Evolutionary conservation across 2,888 invertebrate species (phyloP), one percentile per base, ranked within the genome.

Genomic region (Dioctria rufipes): DNA sequence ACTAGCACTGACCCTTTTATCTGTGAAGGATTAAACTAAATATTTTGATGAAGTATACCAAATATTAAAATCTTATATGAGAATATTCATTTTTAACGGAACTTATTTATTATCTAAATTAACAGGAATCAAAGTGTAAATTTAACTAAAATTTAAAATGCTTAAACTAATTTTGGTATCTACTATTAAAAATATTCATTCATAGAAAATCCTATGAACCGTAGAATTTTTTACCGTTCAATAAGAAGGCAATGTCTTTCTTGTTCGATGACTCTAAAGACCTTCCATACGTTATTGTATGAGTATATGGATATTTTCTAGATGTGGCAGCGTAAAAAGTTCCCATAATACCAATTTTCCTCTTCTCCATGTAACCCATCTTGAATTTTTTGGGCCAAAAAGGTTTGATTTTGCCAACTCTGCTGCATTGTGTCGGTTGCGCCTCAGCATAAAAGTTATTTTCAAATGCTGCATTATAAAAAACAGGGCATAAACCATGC

Each of bases 321-420:
- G 82, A 83, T 13, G 85, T 85, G 5, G 84, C 82, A 3, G 85
- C 82, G 66, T 84, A 84, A 69, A 85, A 79, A 6, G 83, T 69
- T 0, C 85, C 85, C 25, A 67, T 80, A 0, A 83, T 81, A 3
- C 80, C 65, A 9, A 13, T 78, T 79, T 85, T 85, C 11, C 85
- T 79, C 0, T 40, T 49, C 46, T 85, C 85, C 84, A 84, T 85
- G 54, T 85, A 85, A 11, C 85, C 85, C 85, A 85, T 85, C 82
- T 83, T 83, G 79, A 81, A 85, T 37, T 83, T 78, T 6, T 66
- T 78, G 4, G 85, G 85, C 83, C 84, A 83, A 51, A 78, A 67
- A 8, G 75, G 73, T 42, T 83, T 49, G 1, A 82, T 67, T 2
- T 46, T 54, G 5, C 67, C 61, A 0, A 82, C 49, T 25, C 25